Conservation (phyloP, 1,140 invertebrate genomes). For the Drosophila parvula region DNA sequence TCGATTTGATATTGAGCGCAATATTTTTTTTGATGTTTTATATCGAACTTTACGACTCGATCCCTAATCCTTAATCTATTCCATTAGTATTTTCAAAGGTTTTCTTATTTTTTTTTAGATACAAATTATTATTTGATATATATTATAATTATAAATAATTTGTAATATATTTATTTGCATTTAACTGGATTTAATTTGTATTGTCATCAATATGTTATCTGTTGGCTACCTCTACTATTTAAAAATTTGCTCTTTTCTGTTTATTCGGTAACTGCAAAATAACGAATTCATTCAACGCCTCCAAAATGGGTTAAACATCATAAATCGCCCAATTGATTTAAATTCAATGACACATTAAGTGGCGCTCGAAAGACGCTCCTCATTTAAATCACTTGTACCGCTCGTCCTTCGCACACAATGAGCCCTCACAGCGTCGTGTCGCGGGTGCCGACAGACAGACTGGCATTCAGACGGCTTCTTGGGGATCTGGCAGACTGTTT, state of each 20-base stretch:
- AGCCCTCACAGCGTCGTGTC: conserved; percentile 32
- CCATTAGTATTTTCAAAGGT: too few relatives aligned
- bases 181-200: too few relatives aligned
- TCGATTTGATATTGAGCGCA: too few relatives aligned
- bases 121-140: background rate
- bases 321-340: conserved; percentile 47
- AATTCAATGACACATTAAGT: conserved; percentile 77
- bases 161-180: too few relatives aligned
- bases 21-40: too few relatives aligned
- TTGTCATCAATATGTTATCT: too few relatives aligned
- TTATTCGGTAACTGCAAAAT: background rate
- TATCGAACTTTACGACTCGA: too few relatives aligned
- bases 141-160: too few relatives aligned
- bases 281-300: background rate
- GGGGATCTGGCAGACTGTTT: conserved; percentile 56
- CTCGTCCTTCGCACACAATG: conserved; percentile 25
- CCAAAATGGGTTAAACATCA: background rate
- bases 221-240: too few relatives aligned
- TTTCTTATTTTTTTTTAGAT: background rate
- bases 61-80: too few relatives aligned
- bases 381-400: conserved; percentile 74
- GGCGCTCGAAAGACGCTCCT: conserved; percentile 69
- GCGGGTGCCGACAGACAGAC: conserved; percentile 26
- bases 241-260: background rate
- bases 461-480: conserved; percentile 27